These are phyloP conservation scores for Calidris pygmaea DNA, from an alignment of 2,113 vertebrate species.

Conservation along the genomic window DNA sequence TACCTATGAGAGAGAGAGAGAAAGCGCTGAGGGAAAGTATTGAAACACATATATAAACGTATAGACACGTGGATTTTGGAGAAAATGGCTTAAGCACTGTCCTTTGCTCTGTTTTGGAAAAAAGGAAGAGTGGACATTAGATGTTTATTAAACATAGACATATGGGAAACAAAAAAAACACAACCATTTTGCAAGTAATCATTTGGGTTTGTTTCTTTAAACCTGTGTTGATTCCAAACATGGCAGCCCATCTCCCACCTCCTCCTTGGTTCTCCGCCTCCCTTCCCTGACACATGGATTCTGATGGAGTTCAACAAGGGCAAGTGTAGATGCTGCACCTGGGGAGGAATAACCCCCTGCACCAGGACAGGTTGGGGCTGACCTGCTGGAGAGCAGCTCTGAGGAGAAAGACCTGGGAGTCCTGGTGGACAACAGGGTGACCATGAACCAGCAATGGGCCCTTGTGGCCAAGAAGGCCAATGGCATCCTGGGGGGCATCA, in stretches of 20 bases:
- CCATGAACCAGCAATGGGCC: too few species aligned
- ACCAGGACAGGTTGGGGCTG: too few species aligned
- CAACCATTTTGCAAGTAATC: not conserved
- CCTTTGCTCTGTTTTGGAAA: not conserved
- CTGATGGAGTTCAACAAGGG: too few species aligned
- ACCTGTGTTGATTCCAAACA: fast-evolving
- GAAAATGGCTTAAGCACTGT: not conserved
- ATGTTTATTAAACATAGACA: not conserved
- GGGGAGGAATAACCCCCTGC: too few species aligned
- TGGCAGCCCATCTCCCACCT: not conserved
- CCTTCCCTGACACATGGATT: fast-evolving
- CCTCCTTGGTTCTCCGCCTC: not conserved
- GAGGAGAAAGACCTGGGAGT: too few species aligned
- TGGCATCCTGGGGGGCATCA: too few species aligned
- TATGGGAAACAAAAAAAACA: not conserved
- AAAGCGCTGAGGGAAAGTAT: not conserved
- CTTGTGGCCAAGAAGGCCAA: too few species aligned
- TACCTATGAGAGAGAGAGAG: not conserved
- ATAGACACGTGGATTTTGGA: not conserved
- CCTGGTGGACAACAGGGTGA: too few species aligned
- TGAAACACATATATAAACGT: not conserved
- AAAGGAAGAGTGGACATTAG: not conserved
- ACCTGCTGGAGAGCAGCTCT: too few species aligned
- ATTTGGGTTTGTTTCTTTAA: not conserved
- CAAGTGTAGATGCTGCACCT: too few species aligned